Evolutionary conservation across 2,797 vertebrate species (phyloP), one percentile per base, ranked within the genome.

Genomic region (Acanthis flammea): DNA sequence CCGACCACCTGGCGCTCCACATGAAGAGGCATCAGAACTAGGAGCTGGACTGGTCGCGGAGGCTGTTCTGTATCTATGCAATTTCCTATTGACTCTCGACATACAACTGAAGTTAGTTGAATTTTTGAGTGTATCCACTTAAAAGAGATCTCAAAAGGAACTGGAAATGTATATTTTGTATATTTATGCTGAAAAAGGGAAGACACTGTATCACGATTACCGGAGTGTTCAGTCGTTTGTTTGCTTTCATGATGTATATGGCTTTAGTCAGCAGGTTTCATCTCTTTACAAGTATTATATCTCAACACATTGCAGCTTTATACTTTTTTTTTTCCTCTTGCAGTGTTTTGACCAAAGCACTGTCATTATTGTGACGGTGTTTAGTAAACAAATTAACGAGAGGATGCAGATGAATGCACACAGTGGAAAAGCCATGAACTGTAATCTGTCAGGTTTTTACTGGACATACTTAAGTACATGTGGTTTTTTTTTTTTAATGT

Each of bases 1-100:
- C 99, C 0, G 99, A 99, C 79, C 99, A 99, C 98, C 98, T 99
- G 97, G 99, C 99, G 53, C 98, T 99, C 74, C 99, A 99, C 98
- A 99, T 99, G 99, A 99, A 99, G 98, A 98, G 99, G 95, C 99
- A 99, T 96, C 99, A 99, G 98, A 99, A 98, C 97, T 99, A 98
- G 71, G 74, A 97, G 96, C 88, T 37, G 71, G 88, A 86, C 91
- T 93, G 27, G 37, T 74, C 10, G 0, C 4, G 3, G 33, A 60
- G 73, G 83, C 94, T 31, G 50, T 89, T 68, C 41, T 45, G 84
- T 95, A 96, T 96, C 97, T 97, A 93, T 95, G 97, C 97, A 97
- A 95, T 86, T 81, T 96, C 93, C 66, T 85, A 85, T 86, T 88
- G 93, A 95, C 88, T 80, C 79, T 82, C 4, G 15, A 88, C 76